Conservation (phyloP, 2,888 invertebrate species). For the Oxystoma pomonae region DNA sequence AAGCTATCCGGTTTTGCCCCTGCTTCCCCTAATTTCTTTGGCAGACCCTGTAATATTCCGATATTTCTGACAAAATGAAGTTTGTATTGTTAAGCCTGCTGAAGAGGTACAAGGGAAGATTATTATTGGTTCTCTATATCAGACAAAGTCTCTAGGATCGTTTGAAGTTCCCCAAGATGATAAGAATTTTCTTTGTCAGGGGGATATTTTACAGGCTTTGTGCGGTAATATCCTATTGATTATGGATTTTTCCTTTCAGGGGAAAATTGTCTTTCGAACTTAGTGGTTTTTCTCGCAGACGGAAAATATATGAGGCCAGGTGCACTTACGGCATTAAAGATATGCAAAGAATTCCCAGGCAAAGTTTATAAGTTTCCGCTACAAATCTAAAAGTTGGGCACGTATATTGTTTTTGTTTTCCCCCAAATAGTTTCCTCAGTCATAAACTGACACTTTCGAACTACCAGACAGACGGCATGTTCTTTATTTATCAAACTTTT, state of each 20-base stretch:
- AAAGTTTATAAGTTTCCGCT: not conserved
- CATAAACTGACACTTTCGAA: not conserved
- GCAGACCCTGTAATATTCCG: not conserved
- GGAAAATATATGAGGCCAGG: not conserved
- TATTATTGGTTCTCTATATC: not conserved
- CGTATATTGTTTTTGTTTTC: not conserved
- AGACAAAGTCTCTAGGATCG: not conserved
- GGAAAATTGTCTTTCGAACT: conserved; percentile 2
- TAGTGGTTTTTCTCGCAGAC: not conserved
- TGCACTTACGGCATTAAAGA: not conserved
- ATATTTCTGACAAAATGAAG: not conserved
- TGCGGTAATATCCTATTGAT: conserved; percentile 3
- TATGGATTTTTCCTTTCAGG: conserved; percentile 4
- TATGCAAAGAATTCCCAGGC: not conserved
- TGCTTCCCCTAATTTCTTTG: not conserved
- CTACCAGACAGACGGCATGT: too few species aligned
- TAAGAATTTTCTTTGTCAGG: conserved; percentile 4
- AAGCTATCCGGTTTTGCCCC: too few species aligned
- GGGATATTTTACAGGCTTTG: conserved; percentile 5
- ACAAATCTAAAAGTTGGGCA: not conserved
- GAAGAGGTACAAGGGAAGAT: not conserved
- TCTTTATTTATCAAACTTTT: too few species aligned
- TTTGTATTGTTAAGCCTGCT: not conserved
- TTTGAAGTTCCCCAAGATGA: conserved; percentile 1
- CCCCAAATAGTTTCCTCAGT: not conserved